A percentile compares a stretch with the other conserved stretches of the same genome.
These are phyloP conservation scores for Tribolium freemani DNA, from an alignment of 2,888 invertebrate species.

Conservation along the genomic window DNA sequence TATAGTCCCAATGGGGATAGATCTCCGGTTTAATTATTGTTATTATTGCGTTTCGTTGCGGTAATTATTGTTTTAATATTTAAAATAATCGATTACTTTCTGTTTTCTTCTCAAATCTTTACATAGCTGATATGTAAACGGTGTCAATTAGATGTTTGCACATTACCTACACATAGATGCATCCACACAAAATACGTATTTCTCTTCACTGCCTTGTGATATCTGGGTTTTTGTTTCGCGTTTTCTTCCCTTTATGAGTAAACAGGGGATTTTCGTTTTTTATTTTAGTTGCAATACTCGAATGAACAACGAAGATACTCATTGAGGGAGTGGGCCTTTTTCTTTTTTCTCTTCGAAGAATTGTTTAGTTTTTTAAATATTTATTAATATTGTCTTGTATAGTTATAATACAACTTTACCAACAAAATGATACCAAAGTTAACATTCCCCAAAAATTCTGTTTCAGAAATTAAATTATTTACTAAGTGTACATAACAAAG, in stretches of 20 bases:
- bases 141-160: slow-evolving; percentile 57
- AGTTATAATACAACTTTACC: slow-evolving; percentile 61
- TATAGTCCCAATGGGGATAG: slow-evolving; percentile 68
- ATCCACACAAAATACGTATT: slow-evolving; percentile 49
- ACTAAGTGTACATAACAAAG: slow-evolving; percentile 65
- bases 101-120: slow-evolving; percentile 29
- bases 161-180: slow-evolving; percentile 44
- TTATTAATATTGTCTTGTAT: slow-evolving; percentile 46
- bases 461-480: slow-evolving; percentile 65
- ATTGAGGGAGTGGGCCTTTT: slow-evolving; percentile 40
- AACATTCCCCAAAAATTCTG: slow-evolving; percentile 77
- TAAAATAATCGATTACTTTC: slow-evolving; percentile 58
- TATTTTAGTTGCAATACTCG: slow-evolving; percentile 21
- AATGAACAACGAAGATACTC: slow-evolving; percentile 36
- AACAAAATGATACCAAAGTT: slow-evolving; percentile 78
- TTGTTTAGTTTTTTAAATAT: slow-evolving; percentile 53
- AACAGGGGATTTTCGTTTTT: slow-evolving; percentile 17
- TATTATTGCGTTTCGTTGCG: slow-evolving; percentile 27
- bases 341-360: slow-evolving; percentile 44
- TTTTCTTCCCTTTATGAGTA: slow-evolving; percentile 22
- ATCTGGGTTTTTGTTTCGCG: slow-evolving; percentile 47
- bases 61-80: slow-evolving; percentile 56
- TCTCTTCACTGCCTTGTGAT: slow-evolving; percentile 43
- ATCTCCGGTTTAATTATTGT: slow-evolving; percentile 55
- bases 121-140: slow-evolving; percentile 46